Evolutionary conservation across 2,113 vertebrate genomes (phyloP).

Genomic region (Scophthalmus maximus): DNA sequence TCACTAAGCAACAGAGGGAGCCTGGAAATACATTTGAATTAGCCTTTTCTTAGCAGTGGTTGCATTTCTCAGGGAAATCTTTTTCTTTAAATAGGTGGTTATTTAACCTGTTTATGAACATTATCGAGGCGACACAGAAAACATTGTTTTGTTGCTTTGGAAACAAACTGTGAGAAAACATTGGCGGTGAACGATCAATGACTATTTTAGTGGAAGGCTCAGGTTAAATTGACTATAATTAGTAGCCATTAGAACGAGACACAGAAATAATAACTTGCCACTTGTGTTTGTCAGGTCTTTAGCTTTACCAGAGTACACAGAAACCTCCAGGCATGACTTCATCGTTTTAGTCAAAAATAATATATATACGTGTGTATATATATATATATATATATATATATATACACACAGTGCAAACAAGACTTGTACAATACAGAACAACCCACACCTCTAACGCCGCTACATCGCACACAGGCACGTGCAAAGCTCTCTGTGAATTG

Average conservation of each 20-base stretch:
- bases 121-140: neutral
- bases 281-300: slow-evolving; percentile 20
- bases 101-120: slow-evolving; percentile 22
- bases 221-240: slow-evolving; percentile 46
- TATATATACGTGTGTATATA: no score
- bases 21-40: no score
- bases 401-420: neutral
- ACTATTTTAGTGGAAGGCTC: slow-evolving; percentile 42
- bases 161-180: no score
- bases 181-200: slow-evolving; percentile 46
- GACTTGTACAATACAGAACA: neutral
- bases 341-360: no score
- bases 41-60: no score
- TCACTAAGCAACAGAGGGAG: no score
- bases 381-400: no score
- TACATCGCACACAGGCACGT: neutral
- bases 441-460: no score
- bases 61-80: neutral
- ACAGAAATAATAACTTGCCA: slow-evolving; percentile 51
- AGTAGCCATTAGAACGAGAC: slow-evolving; percentile 46
- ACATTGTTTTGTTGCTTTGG: neutral
- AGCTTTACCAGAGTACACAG: neutral
- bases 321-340: neutral
- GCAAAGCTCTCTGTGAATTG: neutral
- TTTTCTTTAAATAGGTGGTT: neutral